Conservation (phyloP, 2,888 invertebrate genomes). For the Didymodactylos carnosus region DNA sequence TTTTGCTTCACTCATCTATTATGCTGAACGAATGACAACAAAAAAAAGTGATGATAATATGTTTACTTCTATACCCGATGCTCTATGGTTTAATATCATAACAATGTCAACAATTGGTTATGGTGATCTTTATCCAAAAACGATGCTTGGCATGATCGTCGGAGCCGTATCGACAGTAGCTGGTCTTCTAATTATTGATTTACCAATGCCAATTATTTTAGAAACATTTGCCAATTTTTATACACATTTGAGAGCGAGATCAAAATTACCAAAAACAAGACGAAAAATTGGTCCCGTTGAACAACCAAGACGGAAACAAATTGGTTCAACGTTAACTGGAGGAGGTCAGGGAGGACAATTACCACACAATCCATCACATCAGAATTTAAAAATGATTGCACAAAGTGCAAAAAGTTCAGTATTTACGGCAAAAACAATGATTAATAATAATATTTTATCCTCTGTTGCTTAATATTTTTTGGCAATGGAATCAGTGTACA, state of each 20-base stretch:
- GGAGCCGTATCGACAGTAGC: slow-evolving; percentile 6
- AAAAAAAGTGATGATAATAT: slow-evolving; percentile 4
- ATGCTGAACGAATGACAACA: slow-evolving; percentile 13
- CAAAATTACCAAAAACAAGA: slow-evolving; percentile 12
- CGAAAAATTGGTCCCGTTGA: slow-evolving; percentile 9
- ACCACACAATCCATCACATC: too few species aligned
- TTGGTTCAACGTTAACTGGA: not conserved
- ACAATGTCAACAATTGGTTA: slow-evolving; percentile 12
- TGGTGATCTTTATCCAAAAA: slow-evolving; percentile 10
- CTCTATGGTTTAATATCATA: slow-evolving; percentile 11
- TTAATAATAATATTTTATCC: not conserved
- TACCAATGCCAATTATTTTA: slow-evolving; percentile 14
- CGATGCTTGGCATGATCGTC: slow-evolving; percentile 2
- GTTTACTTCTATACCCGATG: slow-evolving; percentile 10
- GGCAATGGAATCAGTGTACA: too few species aligned
- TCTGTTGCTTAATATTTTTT: not conserved
- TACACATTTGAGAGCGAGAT: slow-evolving; percentile 10
- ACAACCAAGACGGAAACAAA: not conserved
- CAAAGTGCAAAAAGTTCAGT: not conserved
- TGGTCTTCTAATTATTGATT: slow-evolving; percentile 12
- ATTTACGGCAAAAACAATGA: not conserved
- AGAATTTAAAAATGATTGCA: not conserved
- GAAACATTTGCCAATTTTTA: slow-evolving; percentile 13
- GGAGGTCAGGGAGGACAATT: too few species aligned
- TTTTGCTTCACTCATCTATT: slow-evolving; percentile 9